Evolutionary conservation across 2,113 vertebrate genomes (phyloP).

Genomic region (Ciconia boyciana): DNA sequence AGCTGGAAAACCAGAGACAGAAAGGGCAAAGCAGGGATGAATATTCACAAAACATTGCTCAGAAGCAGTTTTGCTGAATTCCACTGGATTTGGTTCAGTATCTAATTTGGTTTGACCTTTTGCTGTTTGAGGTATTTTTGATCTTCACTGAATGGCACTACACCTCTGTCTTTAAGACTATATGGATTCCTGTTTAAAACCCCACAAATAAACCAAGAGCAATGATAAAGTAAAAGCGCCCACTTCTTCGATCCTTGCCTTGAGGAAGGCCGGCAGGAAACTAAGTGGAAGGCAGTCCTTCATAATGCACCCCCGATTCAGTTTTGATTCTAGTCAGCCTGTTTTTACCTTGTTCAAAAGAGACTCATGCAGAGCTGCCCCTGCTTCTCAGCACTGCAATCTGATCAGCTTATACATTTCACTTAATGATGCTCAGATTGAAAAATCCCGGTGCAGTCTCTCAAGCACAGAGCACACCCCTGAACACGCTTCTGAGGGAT

Average conservation of each 20-base stretch:
- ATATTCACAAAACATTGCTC: background rate
- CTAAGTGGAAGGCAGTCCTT: background rate
- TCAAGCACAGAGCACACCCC: background rate
- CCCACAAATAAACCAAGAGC: background rate
- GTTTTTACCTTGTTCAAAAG: background rate
- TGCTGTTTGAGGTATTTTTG: background rate
- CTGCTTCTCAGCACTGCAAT: background rate
- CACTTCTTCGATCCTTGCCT: background rate
- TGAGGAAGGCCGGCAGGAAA: background rate
- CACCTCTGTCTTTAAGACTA: background rate
- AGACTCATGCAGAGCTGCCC: background rate
- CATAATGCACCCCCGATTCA: background rate
- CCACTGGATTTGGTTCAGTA: background rate
- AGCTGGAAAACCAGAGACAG: background rate
- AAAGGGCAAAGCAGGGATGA: background rate
- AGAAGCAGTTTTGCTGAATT: background rate
- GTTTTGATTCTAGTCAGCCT: background rate
- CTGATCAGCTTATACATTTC: background rate
- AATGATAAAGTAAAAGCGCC: background rate
- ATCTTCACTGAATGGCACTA: background rate
- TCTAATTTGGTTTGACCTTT: background rate
- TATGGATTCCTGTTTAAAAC: background rate
- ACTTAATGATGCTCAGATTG: background rate
- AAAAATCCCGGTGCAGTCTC: background rate
- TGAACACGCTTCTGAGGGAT: background rate